Conservation (phyloP, 2,113 vertebrate species). For the Brachyistius frenatus region DNA sequence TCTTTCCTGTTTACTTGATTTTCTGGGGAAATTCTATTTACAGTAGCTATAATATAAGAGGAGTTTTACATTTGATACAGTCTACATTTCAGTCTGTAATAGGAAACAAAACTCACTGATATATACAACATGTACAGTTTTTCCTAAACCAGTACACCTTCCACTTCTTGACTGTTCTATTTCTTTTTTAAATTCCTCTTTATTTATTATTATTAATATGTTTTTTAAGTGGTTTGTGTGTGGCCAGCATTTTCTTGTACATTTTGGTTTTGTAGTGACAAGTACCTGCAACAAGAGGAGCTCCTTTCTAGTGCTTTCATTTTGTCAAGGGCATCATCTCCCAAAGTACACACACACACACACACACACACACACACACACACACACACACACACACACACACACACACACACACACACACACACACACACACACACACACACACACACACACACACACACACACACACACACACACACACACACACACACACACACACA, state of each 20-base stretch:
- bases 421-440: neutral
- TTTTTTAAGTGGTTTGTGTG: neutral
- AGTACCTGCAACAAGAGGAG: neutral
- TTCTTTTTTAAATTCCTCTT: too few species aligned
- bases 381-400: conserved; percentile 13
- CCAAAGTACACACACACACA: neutral
- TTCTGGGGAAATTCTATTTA: neutral
- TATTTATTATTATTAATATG: too few species aligned
- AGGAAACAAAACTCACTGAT: neutral
- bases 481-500: conserved; percentile 12
- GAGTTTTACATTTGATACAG: neutral
- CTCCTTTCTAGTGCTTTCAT: neutral
- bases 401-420: neutral
- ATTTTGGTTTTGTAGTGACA: neutral
- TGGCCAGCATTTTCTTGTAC: neutral
- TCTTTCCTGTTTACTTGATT: neutral
- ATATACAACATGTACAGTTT: conserved; percentile 3
- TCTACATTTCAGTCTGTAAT: neutral
- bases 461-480: neutral
- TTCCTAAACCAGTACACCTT: neutral
- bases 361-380: neutral
- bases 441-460: neutral
- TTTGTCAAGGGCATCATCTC: neutral
- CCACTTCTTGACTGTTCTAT: too few species aligned
- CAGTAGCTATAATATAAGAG: neutral